Evolutionary conservation across 2,797 vertebrate species (phyloP).

Genomic region (Helostoma temminkii): DNA sequence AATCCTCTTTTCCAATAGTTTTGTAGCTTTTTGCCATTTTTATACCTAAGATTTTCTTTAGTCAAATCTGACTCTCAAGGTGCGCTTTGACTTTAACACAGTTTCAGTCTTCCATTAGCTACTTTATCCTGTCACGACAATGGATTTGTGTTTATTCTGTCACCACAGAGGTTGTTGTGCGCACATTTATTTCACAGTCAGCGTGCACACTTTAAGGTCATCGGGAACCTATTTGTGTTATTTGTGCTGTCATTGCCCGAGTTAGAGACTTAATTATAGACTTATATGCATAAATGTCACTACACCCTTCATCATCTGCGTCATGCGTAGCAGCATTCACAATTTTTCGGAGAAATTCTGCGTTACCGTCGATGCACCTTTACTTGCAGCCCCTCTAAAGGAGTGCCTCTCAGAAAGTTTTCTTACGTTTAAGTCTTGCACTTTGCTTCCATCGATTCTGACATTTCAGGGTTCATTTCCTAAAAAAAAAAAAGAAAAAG

Average conservation of each 20-base stretch:
- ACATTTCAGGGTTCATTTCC: constrained; percentile 2
- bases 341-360: background rate
- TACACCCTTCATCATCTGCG: constrained; percentile 4
- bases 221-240: constrained; percentile 22
- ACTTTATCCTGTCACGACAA: constrained; percentile 27
- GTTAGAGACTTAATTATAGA: constrained; percentile 23
- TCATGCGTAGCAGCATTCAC: constrained; percentile 43
- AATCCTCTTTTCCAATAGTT: constrained; percentile 48
- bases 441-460: constrained; percentile 23
- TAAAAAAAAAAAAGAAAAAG: constrained; percentile 21
- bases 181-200: background rate
- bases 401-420: constrained; percentile 67
- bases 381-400: constrained; percentile 55
- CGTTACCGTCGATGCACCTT: constrained; percentile 55
- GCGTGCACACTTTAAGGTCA: background rate
- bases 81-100: constrained; percentile 36
- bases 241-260: constrained; percentile 15
- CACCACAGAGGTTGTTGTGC: background rate
- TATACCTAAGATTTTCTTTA: constrained; percentile 47
- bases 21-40: constrained; percentile 62
- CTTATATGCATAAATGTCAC: constrained; percentile 9
- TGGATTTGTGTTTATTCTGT: constrained; percentile 1
- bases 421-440: constrained; percentile 39
- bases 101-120: constrained; percentile 71
- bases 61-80: constrained; percentile 30